These are phyloP conservation scores for Cepphus grylle DNA, from an alignment of 2,113 vertebrate genomes.

Conservation along the genomic window DNA sequence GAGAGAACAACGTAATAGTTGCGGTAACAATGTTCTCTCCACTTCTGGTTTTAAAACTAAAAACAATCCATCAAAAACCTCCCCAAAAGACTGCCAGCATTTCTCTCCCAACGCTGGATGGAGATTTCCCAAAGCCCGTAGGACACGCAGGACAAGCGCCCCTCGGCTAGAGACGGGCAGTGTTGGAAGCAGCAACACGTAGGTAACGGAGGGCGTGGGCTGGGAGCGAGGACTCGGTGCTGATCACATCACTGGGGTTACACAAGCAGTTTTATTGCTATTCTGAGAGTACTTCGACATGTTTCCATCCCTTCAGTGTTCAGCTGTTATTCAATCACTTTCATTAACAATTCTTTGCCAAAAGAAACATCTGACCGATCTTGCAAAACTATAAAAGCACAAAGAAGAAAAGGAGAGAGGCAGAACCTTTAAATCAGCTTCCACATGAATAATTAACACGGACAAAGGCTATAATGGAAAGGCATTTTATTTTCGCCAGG, in stretches of 20 bases:
- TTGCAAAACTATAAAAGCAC: neutral
- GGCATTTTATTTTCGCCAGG: constrained; percentile 66
- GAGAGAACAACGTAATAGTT: neutral
- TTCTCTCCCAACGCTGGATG: neutral
- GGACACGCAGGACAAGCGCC: neutral
- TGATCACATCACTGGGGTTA: neutral
- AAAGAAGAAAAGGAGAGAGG: neutral
- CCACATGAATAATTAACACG: constrained; percentile 25
- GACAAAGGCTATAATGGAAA: constrained; percentile 46
- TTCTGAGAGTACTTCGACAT: neutral
- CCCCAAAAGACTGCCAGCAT: neutral
- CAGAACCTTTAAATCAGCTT: neutral
- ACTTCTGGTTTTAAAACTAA: neutral
- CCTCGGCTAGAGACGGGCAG: neutral
- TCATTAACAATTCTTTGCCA: neutral
- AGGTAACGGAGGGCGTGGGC: neutral
- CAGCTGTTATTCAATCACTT: neutral
- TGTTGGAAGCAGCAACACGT: neutral
- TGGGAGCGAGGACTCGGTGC: neutral
- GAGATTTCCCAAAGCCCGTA: neutral
- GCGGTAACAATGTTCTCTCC: neutral
- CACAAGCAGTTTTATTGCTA: constrained; percentile 27
- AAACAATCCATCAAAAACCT: neutral
- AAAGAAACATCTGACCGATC: neutral
- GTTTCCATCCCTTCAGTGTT: neutral